A percentile compares a stretch with the other conserved stretches of the same genome.
phyloP scores from a whole-genome alignment of 53 echinoderm and acorn worm genomes.

The Holothuria leucospilota region DNA sequence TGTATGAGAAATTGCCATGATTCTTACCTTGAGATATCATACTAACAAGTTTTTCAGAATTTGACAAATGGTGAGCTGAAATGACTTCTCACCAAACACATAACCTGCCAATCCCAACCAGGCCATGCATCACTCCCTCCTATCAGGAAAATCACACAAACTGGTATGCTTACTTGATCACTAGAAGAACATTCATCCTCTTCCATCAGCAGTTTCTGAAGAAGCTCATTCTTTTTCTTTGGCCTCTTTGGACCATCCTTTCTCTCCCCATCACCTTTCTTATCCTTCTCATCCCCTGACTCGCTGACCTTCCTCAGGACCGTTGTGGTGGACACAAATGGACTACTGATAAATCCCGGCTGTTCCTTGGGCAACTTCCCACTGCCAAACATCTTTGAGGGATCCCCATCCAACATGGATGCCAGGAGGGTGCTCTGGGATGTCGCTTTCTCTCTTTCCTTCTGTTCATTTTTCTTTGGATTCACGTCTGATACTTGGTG shows the following conservation, averaged over 20 bases:
- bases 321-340: conserved; percentile 90
- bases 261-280: conserved; percentile 35
- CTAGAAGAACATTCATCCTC: conserved; percentile 57
- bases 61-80: too few species aligned
- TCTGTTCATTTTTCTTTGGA: conserved; percentile 8
- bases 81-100: too few species aligned
- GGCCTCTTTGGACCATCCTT: conserved; percentile 20
- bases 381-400: conserved; percentile 83
- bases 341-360: conserved; percentile 90
- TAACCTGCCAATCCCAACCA: too few species aligned
- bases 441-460: conserved; percentile 54
- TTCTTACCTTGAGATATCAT: too few species aligned
- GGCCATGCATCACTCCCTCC: too few species aligned
- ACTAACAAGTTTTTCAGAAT: too few species aligned
- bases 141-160: too few species aligned
- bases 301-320: conserved; percentile 70
- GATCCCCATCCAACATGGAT: conserved; percentile 77
- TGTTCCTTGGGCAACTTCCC: conserved; percentile 88
- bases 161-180: background rate
- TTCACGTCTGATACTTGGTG: background rate
- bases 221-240: conserved; percentile 80
- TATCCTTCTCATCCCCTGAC: conserved; percentile 46
- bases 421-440: conserved; percentile 68
- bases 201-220: conserved; percentile 92
- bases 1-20: too few species aligned